Evolutionary conservation across 2,113 vertebrate genomes (phyloP).

Genomic region (Oxygymnocypris stewartii): DNA sequence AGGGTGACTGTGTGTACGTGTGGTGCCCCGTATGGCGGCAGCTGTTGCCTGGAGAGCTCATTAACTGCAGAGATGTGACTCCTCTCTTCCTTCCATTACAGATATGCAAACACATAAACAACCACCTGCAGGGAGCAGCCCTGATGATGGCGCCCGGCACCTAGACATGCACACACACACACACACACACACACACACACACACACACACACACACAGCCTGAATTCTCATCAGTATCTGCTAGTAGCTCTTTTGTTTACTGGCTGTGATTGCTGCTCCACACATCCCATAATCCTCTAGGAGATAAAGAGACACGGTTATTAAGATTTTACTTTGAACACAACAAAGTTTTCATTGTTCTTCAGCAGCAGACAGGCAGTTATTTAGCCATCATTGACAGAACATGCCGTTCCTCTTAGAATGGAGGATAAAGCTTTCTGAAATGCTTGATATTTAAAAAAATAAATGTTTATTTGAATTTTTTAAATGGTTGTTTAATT

Average conservation of each 20-base stretch:
- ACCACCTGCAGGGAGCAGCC: slow-evolving; percentile 53
- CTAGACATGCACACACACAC: not conserved
- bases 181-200: not conserved
- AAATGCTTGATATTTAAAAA: not conserved
- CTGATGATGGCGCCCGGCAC: not conserved
- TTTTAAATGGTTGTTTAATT: not conserved
- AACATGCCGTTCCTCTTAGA: not conserved
- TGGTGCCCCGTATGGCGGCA: slow-evolving; percentile 18
- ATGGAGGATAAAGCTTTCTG: not conserved
- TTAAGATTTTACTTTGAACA: not conserved
- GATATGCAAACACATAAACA: slow-evolving; percentile 51
- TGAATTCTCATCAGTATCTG: slow-evolving; percentile 16
- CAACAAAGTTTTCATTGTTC: not conserved
- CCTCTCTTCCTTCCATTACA: slow-evolving; percentile 30
- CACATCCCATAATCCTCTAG: slow-evolving; percentile 12
- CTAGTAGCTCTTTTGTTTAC: slow-evolving; percentile 24
- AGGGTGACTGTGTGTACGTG: not conserved
- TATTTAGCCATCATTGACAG: not conserved
- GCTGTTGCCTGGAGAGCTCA: slow-evolving; percentile 65
- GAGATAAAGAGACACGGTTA: not conserved
- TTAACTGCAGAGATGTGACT: slow-evolving; percentile 58
- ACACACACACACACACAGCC: slow-evolving; percentile 6
- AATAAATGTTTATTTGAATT: not conserved
- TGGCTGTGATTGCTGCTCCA: not conserved
- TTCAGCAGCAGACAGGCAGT: not conserved